Percentiles rank a stretch among this genome's conserved stretches.
Evolutionary conservation across 2,888 invertebrate species (phyloP).

Genomic region (Tubulanus polymorphus): DNA sequence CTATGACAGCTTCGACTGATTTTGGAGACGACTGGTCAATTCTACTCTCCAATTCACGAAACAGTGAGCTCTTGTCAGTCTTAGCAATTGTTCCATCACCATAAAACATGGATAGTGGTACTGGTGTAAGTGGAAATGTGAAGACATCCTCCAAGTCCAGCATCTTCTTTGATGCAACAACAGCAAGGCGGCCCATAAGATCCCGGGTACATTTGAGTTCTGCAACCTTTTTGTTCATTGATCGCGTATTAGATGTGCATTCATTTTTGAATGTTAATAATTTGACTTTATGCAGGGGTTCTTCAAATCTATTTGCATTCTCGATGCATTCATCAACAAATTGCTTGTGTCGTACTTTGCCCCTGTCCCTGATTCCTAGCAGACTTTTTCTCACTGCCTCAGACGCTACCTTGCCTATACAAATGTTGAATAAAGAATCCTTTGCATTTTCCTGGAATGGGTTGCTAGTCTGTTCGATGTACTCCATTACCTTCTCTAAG

Average conservation of each 20-base stretch:
- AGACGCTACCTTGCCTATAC: conserved; percentile 3
- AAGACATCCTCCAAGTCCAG: neutral
- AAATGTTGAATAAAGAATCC: conserved; percentile 6
- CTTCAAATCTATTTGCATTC: neutral
- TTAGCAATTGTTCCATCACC: neutral
- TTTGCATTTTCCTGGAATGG: conserved; percentile 4
- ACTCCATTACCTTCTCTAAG: conserved; percentile 9
- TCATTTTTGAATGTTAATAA: neutral
- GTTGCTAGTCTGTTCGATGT: conserved; percentile 12
- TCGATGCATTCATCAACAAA: neutral
- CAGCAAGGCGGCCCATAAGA: neutral
- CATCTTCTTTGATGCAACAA: neutral
- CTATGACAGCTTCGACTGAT: neutral
- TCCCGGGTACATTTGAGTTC: neutral
- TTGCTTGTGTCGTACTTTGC: neutral
- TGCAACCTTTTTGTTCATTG: neutral
- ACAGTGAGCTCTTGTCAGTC: neutral
- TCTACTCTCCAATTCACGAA: neutral
- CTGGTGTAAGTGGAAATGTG: neutral
- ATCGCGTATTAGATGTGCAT: neutral
- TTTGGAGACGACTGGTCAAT: neutral
- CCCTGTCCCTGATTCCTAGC: neutral
- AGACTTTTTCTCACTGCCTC: conserved; percentile 7
- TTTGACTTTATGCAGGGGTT: neutral
- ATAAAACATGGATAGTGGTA: neutral